Evolutionary conservation across 2,113 vertebrate species (phyloP).

Genomic region (Sardina pilchardus): DNA sequence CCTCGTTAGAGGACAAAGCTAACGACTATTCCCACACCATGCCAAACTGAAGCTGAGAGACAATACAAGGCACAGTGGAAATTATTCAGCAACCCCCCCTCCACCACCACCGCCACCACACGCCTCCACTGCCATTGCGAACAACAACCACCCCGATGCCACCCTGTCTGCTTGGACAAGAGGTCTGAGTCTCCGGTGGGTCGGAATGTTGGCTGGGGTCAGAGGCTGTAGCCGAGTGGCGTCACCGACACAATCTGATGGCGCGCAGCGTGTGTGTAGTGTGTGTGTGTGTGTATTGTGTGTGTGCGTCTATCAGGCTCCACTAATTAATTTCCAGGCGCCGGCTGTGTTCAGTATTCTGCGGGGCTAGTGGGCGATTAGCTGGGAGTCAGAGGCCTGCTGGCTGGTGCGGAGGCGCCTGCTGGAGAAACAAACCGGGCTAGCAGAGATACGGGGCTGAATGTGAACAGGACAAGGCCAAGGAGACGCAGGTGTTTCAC

Average conservation of each 20-base stretch:
- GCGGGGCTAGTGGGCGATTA: background rate
- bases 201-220: background rate
- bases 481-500: no score
- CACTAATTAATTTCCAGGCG: background rate
- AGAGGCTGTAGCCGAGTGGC: background rate
- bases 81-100: constrained; percentile 21
- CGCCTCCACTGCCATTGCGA: no score
- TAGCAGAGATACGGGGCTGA: background rate
- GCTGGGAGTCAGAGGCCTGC: constrained; percentile 4
- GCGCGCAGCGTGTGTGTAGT: no score
- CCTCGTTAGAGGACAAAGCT: constrained; percentile 55
- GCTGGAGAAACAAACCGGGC: background rate
- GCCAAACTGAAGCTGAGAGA: constrained; percentile 44
- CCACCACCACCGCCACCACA: no score
- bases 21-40: constrained; percentile 44
- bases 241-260: background rate
- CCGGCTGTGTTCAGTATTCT: background rate
- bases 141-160: no score
- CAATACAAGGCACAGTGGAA: constrained; percentile 36
- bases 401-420: background rate
- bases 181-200: no score
- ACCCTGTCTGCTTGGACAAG: no score
- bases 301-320: background rate
- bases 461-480: no score
- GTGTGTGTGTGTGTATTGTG: background rate